Evolutionary conservation across 1,140 invertebrate genomes (phyloP).

Genomic region (Tribolium madens): DNA sequence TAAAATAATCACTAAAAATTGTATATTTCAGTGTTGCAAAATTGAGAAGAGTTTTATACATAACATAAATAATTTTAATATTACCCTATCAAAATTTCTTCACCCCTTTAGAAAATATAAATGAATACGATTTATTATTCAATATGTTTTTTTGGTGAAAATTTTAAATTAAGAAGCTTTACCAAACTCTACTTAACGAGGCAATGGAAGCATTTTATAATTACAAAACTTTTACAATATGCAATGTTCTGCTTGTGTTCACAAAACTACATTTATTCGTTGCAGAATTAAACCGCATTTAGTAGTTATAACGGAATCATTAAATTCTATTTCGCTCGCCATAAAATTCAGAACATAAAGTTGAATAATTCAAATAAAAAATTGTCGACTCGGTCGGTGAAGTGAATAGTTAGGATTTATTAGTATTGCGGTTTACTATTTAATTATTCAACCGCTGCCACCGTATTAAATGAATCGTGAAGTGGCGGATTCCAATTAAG

Average conservation of each 20-base stretch:
- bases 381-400: neutral
- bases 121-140: too few species aligned
- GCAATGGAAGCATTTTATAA: constrained; percentile 33
- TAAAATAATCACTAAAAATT: too few species aligned
- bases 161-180: constrained; percentile 43
- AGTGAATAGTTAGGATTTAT: constrained; percentile 18
- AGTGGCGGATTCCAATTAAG: constrained; percentile 38
- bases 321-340: constrained; percentile 7
- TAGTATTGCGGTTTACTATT: constrained; percentile 27
- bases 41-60: too few species aligned
- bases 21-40: too few species aligned
- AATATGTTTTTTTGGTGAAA: neutral
- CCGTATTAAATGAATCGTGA: constrained; percentile 36
- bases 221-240: constrained; percentile 45
- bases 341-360: constrained; percentile 3
- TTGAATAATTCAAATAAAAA: constrained; percentile 17
- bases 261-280: constrained; percentile 32
- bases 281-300: constrained; percentile 15
- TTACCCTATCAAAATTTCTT: too few species aligned
- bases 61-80: too few species aligned
- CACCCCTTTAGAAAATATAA: too few species aligned
- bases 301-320: neutral
- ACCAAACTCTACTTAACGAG: constrained; percentile 34
- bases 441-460: constrained; percentile 33
- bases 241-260: constrained; percentile 33